These are phyloP conservation scores for Notarius lentiginosus DNA, from an alignment of 2,113 vertebrate genomes.

Conservation along the genomic window DNA sequence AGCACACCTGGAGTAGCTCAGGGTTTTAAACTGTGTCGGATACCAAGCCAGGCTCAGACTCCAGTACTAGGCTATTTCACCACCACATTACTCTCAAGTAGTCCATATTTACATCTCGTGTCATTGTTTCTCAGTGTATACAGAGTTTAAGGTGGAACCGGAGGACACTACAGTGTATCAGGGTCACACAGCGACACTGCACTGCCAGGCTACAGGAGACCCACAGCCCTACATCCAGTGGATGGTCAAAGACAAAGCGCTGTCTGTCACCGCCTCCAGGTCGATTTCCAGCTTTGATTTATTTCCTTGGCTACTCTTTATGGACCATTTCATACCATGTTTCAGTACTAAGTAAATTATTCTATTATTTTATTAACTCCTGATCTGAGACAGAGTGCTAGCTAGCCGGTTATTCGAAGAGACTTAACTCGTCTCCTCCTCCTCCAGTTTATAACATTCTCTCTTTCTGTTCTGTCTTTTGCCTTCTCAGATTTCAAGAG, in stretches of 20 bases:
- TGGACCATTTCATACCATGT: neutral
- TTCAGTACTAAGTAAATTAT: neutral
- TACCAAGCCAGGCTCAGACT: no score
- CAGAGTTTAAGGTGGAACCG: constrained; percentile 88
- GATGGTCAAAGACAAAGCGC: constrained; percentile 87
- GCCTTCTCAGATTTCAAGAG: constrained; percentile 81
- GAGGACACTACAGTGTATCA: constrained; percentile 93
- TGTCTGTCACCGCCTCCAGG: constrained; percentile 81
- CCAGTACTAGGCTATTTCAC: neutral
- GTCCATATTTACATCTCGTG: neutral
- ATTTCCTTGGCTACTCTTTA: neutral
- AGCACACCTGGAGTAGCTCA: neutral
- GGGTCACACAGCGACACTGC: constrained; percentile 91
- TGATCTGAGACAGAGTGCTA: neutral
- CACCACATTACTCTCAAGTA: neutral
- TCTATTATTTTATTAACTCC: neutral
- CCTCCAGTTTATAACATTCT: neutral
- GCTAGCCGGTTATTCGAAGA: neutral
- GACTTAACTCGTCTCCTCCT: no score
- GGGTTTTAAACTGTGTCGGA: neutral
- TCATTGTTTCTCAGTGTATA: constrained; percentile 74
- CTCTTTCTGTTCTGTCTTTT: neutral
- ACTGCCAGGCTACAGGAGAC: constrained; percentile 91
- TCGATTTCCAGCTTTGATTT: constrained; percentile 53
- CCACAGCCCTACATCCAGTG: constrained; percentile 90